Evolutionary conservation across 2,797 vertebrate genomes (phyloP).

Genomic region (Anguilla marmorata): DNA sequence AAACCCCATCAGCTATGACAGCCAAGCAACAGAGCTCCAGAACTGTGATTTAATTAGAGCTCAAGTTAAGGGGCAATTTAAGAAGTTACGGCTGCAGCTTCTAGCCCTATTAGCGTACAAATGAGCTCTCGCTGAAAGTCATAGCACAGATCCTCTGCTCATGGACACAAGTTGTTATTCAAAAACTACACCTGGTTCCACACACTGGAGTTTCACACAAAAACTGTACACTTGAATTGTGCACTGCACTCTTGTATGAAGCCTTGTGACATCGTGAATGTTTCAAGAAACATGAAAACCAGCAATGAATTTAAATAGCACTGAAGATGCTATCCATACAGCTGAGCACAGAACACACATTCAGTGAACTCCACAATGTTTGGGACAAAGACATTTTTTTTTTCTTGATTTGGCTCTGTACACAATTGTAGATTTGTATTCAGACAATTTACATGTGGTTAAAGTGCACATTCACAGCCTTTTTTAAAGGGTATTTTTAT

Average conservation of each 20-base stretch:
- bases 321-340: background rate
- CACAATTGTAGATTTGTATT: no score
- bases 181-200: background rate
- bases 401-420: no score
- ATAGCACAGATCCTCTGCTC: background rate
- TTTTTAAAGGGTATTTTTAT: no score
- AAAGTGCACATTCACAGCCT: no score
- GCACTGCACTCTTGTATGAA: background rate
- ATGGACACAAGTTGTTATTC: background rate
- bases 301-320: background rate
- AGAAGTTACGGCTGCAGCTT: background rate
- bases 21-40: background rate
- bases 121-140: background rate
- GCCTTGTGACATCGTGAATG: background rate
- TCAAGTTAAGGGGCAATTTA: background rate
- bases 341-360: no score
- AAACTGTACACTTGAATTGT: background rate
- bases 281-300: background rate
- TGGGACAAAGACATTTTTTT: no score
- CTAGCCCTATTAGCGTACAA: background rate
- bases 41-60: conserved; percentile 17
- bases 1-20: background rate
- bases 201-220: background rate
- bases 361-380: no score
- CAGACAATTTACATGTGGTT: no score